Conservation (phyloP, 2,888 invertebrate genomes). For the Bombylius discolor region DNA sequence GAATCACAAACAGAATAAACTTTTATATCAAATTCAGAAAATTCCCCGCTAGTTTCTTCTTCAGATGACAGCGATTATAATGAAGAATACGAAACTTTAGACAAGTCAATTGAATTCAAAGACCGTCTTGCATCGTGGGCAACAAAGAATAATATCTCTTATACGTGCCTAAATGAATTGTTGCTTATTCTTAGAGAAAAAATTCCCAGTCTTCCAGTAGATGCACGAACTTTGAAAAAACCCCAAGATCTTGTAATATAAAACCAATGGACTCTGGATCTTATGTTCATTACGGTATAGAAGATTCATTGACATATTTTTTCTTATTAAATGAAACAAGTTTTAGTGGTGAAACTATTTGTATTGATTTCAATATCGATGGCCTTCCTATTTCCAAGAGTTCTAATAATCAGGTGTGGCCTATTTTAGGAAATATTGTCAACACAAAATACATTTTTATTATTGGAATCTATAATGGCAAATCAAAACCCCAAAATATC, state of each 20-base stretch:
- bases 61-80: no score
- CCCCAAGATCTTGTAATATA: neutral
- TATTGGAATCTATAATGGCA: neutral
- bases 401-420: conserved; percentile 9
- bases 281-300: neutral
- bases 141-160: neutral
- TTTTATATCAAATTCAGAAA: no score
- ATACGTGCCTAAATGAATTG: neutral
- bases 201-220: neutral
- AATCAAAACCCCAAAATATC: conserved; percentile 5
- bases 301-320: neutral
- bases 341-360: neutral
- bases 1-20: no score
- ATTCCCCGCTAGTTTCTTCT: no score
- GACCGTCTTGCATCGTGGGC: neutral
- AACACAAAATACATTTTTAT: neutral
- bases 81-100: no score
- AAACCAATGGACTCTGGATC: neutral
- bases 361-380: conserved; percentile 8
- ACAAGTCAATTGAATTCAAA: no score
- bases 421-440: conserved; percentile 8
- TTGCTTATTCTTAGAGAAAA: neutral
- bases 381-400: conserved; percentile 9
- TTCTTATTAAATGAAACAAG: neutral
- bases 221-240: neutral